Base-by-base conservation (phyloP, 35 echinoderm and acorn worm genomes). In the Apostichopus parvimensis region DNA sequence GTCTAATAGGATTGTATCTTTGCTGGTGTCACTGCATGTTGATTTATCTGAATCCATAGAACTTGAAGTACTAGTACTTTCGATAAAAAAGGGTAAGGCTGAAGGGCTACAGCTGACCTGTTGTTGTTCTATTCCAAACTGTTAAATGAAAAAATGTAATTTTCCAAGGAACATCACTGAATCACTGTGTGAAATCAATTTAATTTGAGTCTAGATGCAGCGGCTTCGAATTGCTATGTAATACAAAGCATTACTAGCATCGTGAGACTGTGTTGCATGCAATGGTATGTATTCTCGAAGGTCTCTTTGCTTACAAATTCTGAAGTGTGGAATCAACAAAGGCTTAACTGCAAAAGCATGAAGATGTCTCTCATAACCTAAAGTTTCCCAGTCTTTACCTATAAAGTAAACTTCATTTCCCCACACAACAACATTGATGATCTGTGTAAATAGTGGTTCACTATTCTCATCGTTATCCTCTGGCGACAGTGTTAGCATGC, bases 391-490 rank as follows among this genome's bases (percentile, higher is more conserved):
- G n/a, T 52, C 57, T 15, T 87, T 87, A 61, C 91, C 26, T 12
- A 94, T 61, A 34, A 94, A 87, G 59, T 92, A 66, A 6, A 92
- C 6, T 23, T 20, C 52, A 12, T 68, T 73, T 53, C 75, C 61
- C 8, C 52, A 28, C 73, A 77, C 73, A 52, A 94, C 15, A 8
- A 94, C 87, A 12, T 77, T n/a, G 86, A 77, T 80, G 75, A 94
- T 78, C 73, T 87, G 65, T 7, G 78, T 64, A 92, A 94, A 94
- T 1, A 57, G 22, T 60, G 93, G 89, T 4, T 73, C 77, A 66
- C 92, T 87, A 90, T 92, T 91, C 90, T 71, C 70, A 83, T 91
- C 92, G 20, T 56, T 55, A 71, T 95, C 85, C 3, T 92, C 91
- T 20, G 80, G n/a, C 9, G 92, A 71, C 75, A 95, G 15, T 87